A percentile compares a stretch with the other conserved stretches of the same genome.
phyloP scores from a whole-genome alignment of 2,113 vertebrate genomes.

The Ophiodon elongatus region DNA sequence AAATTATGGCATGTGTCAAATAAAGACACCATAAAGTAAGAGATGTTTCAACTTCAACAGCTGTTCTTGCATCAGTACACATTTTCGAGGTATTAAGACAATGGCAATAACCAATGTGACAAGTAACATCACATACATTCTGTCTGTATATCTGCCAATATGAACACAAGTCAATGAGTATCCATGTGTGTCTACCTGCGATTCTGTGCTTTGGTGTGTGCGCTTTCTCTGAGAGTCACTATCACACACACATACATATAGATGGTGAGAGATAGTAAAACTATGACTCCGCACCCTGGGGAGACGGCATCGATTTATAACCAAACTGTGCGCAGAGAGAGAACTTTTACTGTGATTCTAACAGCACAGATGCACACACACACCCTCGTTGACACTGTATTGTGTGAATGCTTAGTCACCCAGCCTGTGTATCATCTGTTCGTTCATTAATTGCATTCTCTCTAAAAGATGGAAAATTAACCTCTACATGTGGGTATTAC shows the following conservation, averaged over 20 bases:
- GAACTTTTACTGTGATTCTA: constrained; percentile 43
- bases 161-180: neutral
- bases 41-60: constrained; percentile 22
- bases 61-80: constrained; percentile 17
- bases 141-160: neutral
- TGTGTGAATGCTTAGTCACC: constrained; percentile 17
- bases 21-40: constrained; percentile 35
- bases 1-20: constrained; percentile 48
- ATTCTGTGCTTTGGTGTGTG: neutral
- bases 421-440: constrained; percentile 26
- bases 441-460: constrained; percentile 25
- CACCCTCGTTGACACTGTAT: neutral
- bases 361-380: neutral
- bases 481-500: constrained; percentile 15
- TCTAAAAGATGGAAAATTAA: neutral
- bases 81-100: neutral
- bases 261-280: constrained; percentile 56
- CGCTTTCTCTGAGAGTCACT: constrained; percentile 23
- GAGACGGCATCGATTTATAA: constrained; percentile 56
- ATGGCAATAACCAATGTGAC: constrained; percentile 20
- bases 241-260: constrained; percentile 53
- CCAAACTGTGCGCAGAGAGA: constrained; percentile 43
- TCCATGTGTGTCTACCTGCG: constrained; percentile 7
- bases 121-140: neutral
- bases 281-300: constrained; percentile 50